These are phyloP conservation scores for Ficedula albicollis DNA, from an alignment of 2,797 vertebrate genomes.

Conservation along the genomic window DNA sequence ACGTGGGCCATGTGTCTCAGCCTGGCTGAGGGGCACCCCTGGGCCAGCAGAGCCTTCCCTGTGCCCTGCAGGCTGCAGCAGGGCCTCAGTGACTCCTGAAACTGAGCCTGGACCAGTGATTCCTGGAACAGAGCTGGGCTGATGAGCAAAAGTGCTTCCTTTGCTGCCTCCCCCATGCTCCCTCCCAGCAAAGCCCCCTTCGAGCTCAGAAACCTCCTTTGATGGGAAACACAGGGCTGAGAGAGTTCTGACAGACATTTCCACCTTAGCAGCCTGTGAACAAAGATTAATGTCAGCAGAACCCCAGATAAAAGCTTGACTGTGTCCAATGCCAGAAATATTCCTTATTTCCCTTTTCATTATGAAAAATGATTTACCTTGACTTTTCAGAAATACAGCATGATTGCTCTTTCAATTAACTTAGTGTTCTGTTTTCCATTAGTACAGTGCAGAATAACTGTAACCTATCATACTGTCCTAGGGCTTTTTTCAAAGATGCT, in stretches of 20 bases:
- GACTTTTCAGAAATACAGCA: slow-evolving; percentile 49
- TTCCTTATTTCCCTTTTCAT: slow-evolving; percentile 31
- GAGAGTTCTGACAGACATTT: neutral
- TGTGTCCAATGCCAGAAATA: neutral
- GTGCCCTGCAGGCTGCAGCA: neutral
- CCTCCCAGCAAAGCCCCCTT: neutral
- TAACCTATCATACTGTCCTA: slow-evolving; percentile 1
- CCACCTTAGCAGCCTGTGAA: neutral
- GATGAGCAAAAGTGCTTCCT: neutral
- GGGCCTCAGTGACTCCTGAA: no score
- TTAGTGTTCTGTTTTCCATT: slow-evolving; percentile 60
- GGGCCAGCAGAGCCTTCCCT: neutral
- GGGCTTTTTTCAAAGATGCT: slow-evolving; percentile 39
- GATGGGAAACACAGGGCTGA: neutral
- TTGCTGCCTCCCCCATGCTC: neutral
- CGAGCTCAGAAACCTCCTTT: rapidly evolving
- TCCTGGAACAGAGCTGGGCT: neutral
- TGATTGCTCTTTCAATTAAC: slow-evolving; percentile 68
- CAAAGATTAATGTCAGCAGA: slow-evolving; percentile 15
- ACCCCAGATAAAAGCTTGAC: slow-evolving; percentile 28
- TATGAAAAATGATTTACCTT: slow-evolving; percentile 64
- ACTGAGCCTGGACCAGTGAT: rapidly evolving
- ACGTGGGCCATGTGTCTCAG: rapidly evolving
- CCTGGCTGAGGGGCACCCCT: neutral
- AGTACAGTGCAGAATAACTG: slow-evolving; percentile 44